Evolutionary conservation across 2,888 invertebrate genomes (phyloP), one percentile per base, ranked within the genome.

Genomic region (Gerris lacustris): DNA sequence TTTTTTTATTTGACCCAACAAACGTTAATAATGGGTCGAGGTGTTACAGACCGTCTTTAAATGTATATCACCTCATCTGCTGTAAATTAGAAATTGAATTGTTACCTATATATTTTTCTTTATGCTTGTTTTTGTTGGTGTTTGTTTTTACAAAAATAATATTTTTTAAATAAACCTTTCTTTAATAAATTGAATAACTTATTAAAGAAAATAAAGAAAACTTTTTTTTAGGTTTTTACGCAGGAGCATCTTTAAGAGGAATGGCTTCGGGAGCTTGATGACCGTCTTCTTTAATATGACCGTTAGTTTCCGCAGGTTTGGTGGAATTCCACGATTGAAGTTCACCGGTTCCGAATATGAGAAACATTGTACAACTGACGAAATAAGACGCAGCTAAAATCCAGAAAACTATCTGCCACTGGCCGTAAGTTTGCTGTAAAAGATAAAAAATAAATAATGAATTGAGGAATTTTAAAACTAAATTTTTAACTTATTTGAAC

Each of bases 331-430:
- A 84, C 2, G 77, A 73, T 75, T 83, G 90, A 45, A 88, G 80
- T 66, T 88, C 86, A 0, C 90, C 90, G 0, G 86, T 84, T 1
- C 90, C 90, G 76, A 90, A 84, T 47, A 83, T 70, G 11, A 86
- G 80, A 81, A 87, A 91, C 62, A 83, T 80, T 0, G 86, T 67
- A 0, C 88, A 87, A 0, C 91, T 92, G 0, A 83, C 78, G 0
- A 86, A 80, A 79, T 93, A 93, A 0, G 89, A 87, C 5, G 81
- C 85, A 0, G 88, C 88, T 18, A 93, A 80, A 68, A 92, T 88
- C 85, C 89, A 89, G 80, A 94, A 94, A 0, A 93, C 89, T 71
- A 87, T 87, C 79, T 86, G 87, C 93, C 94, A 94, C 77, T 88
- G 88, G 43, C 84, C 85, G 76, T 88, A 88, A 0, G 88, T 88